phyloP scores from a whole-genome alignment of 2,888 invertebrate species.

The Polylopha cassiicola region DNA sequence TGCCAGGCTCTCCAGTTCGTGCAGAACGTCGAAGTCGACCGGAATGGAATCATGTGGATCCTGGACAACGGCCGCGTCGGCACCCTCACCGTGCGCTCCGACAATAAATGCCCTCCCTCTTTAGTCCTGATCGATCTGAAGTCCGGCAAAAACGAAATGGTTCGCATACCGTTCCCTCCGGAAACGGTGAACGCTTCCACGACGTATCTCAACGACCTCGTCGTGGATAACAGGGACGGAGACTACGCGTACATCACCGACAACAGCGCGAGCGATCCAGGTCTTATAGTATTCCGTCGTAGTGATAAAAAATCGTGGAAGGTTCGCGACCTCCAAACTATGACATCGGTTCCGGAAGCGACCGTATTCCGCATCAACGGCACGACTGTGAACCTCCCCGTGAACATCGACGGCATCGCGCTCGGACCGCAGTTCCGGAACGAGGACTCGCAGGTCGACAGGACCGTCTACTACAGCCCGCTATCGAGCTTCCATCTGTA shows the following conservation, averaged over 20 bases:
- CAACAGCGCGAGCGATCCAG: constrained; percentile 81
- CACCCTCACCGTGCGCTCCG: constrained; percentile 75
- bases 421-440: constrained; percentile 78
- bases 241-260: constrained; percentile 86
- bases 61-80: constrained; percentile 82
- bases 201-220: constrained; percentile 83
- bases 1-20: constrained; percentile 85
- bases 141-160: constrained; percentile 72
- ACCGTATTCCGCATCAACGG: constrained; percentile 79
- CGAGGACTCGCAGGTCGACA: constrained; percentile 52
- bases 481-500: constrained; percentile 82
- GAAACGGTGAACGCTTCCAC: constrained; percentile 76
- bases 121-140: constrained; percentile 82
- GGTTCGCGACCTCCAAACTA: constrained; percentile 79
- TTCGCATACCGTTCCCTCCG: constrained; percentile 79
- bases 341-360: constrained; percentile 79
- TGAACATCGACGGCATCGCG: constrained; percentile 84
- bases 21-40: constrained; percentile 85
- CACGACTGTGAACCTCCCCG: constrained; percentile 73
- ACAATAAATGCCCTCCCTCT: constrained; percentile 80
- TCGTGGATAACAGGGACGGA: constrained; percentile 82
- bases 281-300: constrained; percentile 83
- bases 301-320: constrained; percentile 83
- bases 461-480: constrained; percentile 82
- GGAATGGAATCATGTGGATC: constrained; percentile 81